A percentile compares a stretch with the other conserved stretches of the same genome.
phyloP scores from a whole-genome alignment of 2,797 vertebrate species.

The Cyprinodon diabolis region DNA sequence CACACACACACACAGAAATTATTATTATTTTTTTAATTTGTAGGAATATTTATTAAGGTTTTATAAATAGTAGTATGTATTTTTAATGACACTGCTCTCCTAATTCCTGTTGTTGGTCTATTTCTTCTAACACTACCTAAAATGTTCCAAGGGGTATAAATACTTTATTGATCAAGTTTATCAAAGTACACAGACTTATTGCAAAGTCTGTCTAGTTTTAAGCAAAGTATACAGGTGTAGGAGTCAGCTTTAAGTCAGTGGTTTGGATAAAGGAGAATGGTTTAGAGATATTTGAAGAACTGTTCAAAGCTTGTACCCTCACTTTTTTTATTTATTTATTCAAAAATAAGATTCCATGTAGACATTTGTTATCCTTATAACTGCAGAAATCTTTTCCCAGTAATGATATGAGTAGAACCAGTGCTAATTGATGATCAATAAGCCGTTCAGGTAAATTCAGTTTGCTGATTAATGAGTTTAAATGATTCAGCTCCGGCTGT shows the following conservation, averaged over 20 bases:
- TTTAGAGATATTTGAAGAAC: neutral
- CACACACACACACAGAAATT: no score
- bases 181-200: neutral
- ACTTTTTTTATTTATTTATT: neutral
- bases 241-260: neutral
- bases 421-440: slow-evolving; percentile 15
- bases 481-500: neutral
- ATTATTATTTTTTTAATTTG: no score
- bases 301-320: neutral
- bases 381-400: neutral
- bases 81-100: no score
- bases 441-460: neutral
- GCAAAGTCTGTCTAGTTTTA: no score
- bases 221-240: neutral
- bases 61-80: no score
- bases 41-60: no score
- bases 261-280: neutral
- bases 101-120: neutral
- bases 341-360: neutral
- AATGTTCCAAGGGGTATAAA: neutral
- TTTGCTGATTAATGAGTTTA: slow-evolving; percentile 3
- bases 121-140: neutral
- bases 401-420: neutral
- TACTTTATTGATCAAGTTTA: neutral
- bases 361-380: neutral